These are phyloP conservation scores for Diplolepis rosae DNA, from an alignment of 2,888 invertebrate genomes.

Conservation along the genomic window DNA sequence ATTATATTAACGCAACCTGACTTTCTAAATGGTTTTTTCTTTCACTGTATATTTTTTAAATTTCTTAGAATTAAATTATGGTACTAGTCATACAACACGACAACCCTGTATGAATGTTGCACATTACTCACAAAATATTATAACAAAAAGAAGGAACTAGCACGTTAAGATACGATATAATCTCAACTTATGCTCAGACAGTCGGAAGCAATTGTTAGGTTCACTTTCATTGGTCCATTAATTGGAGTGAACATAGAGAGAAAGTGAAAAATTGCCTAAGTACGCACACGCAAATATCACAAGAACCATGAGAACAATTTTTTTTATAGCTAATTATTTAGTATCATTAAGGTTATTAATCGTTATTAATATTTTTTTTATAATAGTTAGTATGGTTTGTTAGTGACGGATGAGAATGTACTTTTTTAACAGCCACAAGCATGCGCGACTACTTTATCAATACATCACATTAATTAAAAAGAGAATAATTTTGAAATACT, in stretches of 20 bases:
- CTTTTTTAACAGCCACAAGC: constrained; percentile 17
- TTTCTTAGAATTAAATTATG: constrained; percentile 3
- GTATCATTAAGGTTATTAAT: constrained; percentile 1
- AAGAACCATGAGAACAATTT: constrained; percentile 28
- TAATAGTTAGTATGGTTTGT: constrained; percentile 18
- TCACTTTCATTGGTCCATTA: constrained; percentile 30
- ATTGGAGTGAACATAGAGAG: constrained; percentile 10
- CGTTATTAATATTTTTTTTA: neutral
- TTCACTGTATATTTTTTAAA: neutral
- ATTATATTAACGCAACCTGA: neutral
- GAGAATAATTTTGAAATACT: too few species aligned
- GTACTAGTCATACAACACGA: constrained; percentile 23
- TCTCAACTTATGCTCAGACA: constrained; percentile 19
- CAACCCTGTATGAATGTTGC: constrained; percentile 17
- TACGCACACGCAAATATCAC: constrained; percentile 25
- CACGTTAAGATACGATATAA: constrained; percentile 21
- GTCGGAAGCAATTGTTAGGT: constrained; percentile 25
- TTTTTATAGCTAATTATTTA: constrained; percentile 5
- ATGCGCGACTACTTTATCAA: constrained; percentile 21
- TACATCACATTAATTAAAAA: constrained; percentile 4
- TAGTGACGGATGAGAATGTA: constrained; percentile 16
- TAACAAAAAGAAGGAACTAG: constrained; percentile 25
- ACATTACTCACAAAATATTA: constrained; percentile 19
- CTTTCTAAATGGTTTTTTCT: constrained; percentile 9
- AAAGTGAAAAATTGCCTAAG: constrained; percentile 10